Evolutionary conservation across 1,140 invertebrate species (phyloP), one percentile per base, ranked within the genome.

Genomic region (Papilio polyxenes): DNA sequence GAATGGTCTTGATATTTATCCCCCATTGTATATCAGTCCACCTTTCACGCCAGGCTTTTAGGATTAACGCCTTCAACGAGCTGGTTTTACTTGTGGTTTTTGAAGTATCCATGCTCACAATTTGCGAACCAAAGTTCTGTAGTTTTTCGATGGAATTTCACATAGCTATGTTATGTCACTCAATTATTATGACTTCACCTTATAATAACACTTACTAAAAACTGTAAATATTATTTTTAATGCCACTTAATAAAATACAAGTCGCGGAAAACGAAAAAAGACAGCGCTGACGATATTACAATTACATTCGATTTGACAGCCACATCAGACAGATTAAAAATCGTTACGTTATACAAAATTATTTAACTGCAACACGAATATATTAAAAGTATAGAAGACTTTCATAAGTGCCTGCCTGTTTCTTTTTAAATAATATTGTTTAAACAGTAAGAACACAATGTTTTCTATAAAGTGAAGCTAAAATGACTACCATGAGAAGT

Each of bases 21-120:
- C 98, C 98, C 98, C 98, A 99, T 93, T 98, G 97, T 44, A 98
- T 96, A 95, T 99, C 98, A 13, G 97, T 97, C 98, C 98, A 99
- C 80, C 98, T 95, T 95, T 99, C 98, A 87, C 98, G 95, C 98
- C 98, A 99, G 65, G 98, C 98, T 93, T 96, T 96, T 48, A 98
- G 93, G 82, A 99, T 95, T 11, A 98, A 95, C 81, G 97, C 97
- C 94, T 98, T 98, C n/a, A 98, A 95, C 65, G 96, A 97, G 87
- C 97, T 97, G 4, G 97, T 98, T 95, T 97, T 98, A 91, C 97
- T 97, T 10, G 97, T 98, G 56, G 97, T 96, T 95, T 97, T 97
- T 51, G 96, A 96, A 11, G 91, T 89, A 92, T 96, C 96, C 96
- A 97, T 97, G 82, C 87, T 91, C 56, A 90, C 89, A 49, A 15